phyloP scores from a whole-genome alignment of 1,140 invertebrate genomes.

The Penaeus japonicus region DNA sequence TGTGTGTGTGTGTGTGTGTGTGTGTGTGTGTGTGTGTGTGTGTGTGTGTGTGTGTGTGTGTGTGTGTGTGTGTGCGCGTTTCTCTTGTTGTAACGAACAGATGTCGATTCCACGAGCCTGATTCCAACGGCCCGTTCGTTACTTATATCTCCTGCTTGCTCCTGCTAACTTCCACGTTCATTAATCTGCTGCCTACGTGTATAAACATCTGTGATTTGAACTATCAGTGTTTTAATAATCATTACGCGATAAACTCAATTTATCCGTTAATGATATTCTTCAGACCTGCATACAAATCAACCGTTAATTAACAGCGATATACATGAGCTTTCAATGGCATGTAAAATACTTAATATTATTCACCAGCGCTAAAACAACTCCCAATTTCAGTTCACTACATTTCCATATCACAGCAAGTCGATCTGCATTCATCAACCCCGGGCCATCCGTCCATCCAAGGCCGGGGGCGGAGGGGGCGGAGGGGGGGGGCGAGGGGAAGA shows the following conservation, averaged over 20 bases:
- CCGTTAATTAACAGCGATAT: conserved; percentile 46
- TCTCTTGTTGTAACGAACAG: no score
- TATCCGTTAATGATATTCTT: background rate
- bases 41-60: no score
- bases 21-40: no score
- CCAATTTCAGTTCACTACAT: conserved; percentile 49
- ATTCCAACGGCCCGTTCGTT: no score
- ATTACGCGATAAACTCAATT: conserved; percentile 31
- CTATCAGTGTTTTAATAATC: no score
- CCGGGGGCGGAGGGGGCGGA: background rate
- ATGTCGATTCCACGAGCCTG: no score
- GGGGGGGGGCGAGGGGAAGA: background rate
- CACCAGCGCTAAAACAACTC: conserved; percentile 44
- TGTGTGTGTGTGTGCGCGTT: no score
- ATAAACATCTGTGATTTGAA: no score
- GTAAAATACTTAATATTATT: conserved; percentile 46
- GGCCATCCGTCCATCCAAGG: conserved; percentile 19
- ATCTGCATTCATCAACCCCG: conserved; percentile 41
- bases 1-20: no score
- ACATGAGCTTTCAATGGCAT: conserved; percentile 46
- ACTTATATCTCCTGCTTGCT: no score
- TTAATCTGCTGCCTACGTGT: no score
- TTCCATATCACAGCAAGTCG: conserved; percentile 45
- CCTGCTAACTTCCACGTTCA: no score
- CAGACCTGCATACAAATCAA: conserved; percentile 41